Evolutionary conservation across 2,888 invertebrate genomes (phyloP).

Genomic region (Lycocerus yunnanus): DNA sequence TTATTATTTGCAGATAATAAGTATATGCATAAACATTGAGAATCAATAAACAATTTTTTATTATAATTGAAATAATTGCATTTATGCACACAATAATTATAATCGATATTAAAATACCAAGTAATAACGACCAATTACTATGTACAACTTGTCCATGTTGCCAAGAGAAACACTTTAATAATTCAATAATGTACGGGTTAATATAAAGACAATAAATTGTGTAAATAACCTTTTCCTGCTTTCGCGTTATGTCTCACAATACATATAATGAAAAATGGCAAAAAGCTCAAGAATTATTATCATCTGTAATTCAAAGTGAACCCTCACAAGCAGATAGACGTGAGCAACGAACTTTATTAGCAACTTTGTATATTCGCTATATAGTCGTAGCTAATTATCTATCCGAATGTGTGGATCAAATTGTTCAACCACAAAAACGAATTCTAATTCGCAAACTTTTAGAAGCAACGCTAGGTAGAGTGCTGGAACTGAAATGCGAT

Average conservation of each 20-base stretch:
- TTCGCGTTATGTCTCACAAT: constrained; percentile 69
- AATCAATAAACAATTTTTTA: no score
- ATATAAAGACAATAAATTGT: not conserved
- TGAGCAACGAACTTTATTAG: constrained; percentile 65
- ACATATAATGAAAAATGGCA: constrained; percentile 74
- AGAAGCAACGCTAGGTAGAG: constrained; percentile 78
- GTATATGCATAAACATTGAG: no score
- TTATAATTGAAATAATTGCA: no score
- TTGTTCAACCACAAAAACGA: constrained; percentile 92
- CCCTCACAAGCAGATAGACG: constrained; percentile 64
- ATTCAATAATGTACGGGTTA: not conserved
- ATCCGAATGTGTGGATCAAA: constrained; percentile 85
- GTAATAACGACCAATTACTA: not conserved
- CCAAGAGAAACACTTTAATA: not conserved
- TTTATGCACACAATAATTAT: not conserved
- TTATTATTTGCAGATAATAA: no score
- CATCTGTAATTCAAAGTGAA: constrained; percentile 66
- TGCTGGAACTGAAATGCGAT: constrained; percentile 87
- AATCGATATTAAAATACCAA: not conserved
- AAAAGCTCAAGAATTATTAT: constrained; percentile 67
- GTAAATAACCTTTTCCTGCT: not conserved
- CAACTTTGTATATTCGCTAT: constrained; percentile 81
- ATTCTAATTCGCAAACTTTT: constrained; percentile 73
- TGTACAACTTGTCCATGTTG: not conserved
- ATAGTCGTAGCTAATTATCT: constrained; percentile 75